Conservation (phyloP, 1,140 invertebrate genomes). For the Alviniconcha marisindica region DNA sequence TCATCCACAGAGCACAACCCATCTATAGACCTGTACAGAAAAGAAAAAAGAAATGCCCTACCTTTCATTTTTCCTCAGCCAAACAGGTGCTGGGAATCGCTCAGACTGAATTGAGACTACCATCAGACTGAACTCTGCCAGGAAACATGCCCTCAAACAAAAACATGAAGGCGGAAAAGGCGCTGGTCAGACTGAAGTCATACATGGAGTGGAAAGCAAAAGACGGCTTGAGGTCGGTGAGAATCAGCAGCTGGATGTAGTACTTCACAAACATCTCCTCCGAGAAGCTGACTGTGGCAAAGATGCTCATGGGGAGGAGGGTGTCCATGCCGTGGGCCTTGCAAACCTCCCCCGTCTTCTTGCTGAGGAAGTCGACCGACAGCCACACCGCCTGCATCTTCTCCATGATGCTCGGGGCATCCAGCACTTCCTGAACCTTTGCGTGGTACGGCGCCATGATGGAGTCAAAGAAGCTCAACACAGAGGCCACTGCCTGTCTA, state of each 20-base stretch:
- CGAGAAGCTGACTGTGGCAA: slow-evolving; percentile 23
- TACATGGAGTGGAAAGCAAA: slow-evolving; percentile 36
- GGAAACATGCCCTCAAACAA: slow-evolving; percentile 19
- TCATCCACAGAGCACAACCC: too few species aligned
- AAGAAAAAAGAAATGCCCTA: too few species aligned
- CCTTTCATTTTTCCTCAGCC: too few species aligned
- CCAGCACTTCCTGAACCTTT: slow-evolving; percentile 3
- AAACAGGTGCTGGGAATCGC: too few species aligned
- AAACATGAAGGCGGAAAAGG: slow-evolving; percentile 14
- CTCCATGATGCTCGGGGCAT: not conserved
- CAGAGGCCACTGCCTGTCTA: slow-evolving; percentile 17
- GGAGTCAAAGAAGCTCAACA: slow-evolving; percentile 12
- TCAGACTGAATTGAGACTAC: too few species aligned
- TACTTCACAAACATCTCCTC: slow-evolving; percentile 25
- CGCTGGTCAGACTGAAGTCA: slow-evolving; percentile 36
- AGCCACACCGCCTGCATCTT: slow-evolving; percentile 19
- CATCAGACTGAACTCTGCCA: too few species aligned
- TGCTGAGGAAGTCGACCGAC: slow-evolving; percentile 1
- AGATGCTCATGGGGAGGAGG: slow-evolving; percentile 30
- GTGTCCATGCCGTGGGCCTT: slow-evolving; percentile 21
- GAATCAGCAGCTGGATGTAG: slow-evolving; percentile 31
- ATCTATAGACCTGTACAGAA: too few species aligned
- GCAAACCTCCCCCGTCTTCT: slow-evolving; percentile 15
- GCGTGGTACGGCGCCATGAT: slow-evolving; percentile 27
- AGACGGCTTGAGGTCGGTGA: slow-evolving; percentile 20